Percentiles rank a stretch among this genome's conserved stretches.
phyloP scores from a whole-genome alignment of 1,140 invertebrate genomes.

The Lysiphlebus fabarum region DNA sequence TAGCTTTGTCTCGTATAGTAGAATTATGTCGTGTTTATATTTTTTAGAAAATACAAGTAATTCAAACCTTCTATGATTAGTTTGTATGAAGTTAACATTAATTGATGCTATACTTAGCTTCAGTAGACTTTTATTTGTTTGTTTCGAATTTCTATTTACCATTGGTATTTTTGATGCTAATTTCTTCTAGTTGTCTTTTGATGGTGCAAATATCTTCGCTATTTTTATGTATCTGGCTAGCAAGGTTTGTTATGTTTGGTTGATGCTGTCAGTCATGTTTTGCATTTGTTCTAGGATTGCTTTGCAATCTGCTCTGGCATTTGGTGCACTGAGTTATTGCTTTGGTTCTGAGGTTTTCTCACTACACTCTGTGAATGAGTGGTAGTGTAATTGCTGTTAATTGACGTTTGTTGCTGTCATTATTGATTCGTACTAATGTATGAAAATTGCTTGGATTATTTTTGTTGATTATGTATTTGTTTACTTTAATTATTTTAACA shows the following conservation, averaged over 20 bases:
- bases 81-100: constrained; percentile 16
- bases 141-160: neutral
- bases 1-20: constrained; percentile 1
- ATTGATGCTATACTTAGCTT: constrained; percentile 17
- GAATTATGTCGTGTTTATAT: neutral
- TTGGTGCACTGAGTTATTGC: constrained; percentile 8
- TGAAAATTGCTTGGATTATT: neutral
- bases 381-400: constrained; percentile 9
- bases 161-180: neutral
- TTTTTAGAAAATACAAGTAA: neutral
- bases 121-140: neutral
- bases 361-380: constrained; percentile 3
- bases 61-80: too few species aligned
- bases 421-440: constrained; percentile 1
- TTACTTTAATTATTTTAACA: neutral
- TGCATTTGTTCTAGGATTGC: too few species aligned
- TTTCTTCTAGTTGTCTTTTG: neutral
- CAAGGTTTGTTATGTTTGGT: neutral
- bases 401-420: neutral
- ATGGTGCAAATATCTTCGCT: neutral
- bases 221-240: neutral
- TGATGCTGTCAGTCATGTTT: neutral
- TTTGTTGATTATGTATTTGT: neutral
- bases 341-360: neutral
- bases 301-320: constrained; percentile 12